These are phyloP conservation scores for Forbesichthys papilliferus DNA, from an alignment of 2,113 vertebrate species.

Conservation along the genomic window DNA sequence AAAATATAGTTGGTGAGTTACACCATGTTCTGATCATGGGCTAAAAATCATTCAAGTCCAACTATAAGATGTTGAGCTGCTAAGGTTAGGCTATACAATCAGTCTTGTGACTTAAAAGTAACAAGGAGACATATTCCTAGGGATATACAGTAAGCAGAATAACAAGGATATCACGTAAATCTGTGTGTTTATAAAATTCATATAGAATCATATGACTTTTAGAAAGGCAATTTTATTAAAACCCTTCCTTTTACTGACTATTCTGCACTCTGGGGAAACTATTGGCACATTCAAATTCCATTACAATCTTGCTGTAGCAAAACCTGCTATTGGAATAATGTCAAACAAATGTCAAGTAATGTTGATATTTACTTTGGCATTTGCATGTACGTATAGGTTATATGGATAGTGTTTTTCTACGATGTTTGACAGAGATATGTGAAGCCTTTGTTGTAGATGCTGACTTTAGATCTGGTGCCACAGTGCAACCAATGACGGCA, in stretches of 20 bases:
- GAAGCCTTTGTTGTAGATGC: slow-evolving; percentile 71
- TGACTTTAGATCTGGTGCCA: slow-evolving; percentile 73
- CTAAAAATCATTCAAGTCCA: neutral
- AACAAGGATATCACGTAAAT: neutral
- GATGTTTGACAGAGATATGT: slow-evolving; percentile 73
- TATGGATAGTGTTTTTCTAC: neutral
- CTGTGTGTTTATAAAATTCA: neutral
- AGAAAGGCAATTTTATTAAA: neutral
- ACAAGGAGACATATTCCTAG: neutral
- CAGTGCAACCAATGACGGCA: slow-evolving; percentile 78
- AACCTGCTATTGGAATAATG: too few relatives aligned
- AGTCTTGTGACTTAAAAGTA: neutral
- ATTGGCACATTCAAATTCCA: neutral
- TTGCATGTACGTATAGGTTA: too few relatives aligned
- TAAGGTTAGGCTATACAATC: neutral
- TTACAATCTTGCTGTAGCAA: neutral
- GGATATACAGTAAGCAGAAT: neutral
- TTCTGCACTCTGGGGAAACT: neutral
- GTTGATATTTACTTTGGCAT: too few relatives aligned
- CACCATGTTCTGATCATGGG: neutral
- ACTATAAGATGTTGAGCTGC: neutral
- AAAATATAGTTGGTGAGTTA: neutral
- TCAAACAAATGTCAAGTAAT: too few relatives aligned
- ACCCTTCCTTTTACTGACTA: neutral
- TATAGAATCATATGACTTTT: neutral